These are phyloP conservation scores for Carabus problematicus DNA, from an alignment of 2,888 invertebrate genomes.

Conservation along the genomic window DNA sequence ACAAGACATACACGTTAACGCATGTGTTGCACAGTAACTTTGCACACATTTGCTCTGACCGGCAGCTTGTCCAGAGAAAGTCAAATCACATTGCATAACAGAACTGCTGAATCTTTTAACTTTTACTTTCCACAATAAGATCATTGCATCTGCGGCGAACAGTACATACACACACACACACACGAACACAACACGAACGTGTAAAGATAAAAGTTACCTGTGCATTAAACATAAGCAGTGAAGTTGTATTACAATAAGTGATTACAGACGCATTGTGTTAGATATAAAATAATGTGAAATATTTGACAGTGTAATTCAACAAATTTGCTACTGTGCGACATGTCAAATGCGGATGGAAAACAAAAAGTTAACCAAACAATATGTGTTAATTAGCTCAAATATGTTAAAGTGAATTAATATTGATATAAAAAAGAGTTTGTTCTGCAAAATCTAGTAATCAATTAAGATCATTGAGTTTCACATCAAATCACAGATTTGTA, in stretches of 20 bases:
- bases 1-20: slow-evolving; percentile 11
- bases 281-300: background rate
- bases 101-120: slow-evolving; percentile 25
- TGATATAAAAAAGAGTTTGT: background rate
- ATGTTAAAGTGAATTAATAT: background rate
- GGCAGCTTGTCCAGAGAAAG: slow-evolving; percentile 26
- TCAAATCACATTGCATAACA: slow-evolving; percentile 33
- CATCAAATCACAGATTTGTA: background rate
- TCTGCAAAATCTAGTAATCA: background rate
- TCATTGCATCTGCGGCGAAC: slow-evolving; percentile 29
- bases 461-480: background rate
- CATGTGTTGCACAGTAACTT: slow-evolving; percentile 3
- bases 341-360: background rate
- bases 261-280: no score
- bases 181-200: background rate
- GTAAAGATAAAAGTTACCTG: background rate
- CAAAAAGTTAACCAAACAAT: no score
- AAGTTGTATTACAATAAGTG: no score
- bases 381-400: background rate
- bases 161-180: no score
- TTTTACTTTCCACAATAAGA: slow-evolving; percentile 39
- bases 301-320: background rate
- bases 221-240: no score
- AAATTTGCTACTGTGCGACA: background rate
- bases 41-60: slow-evolving; percentile 10